phyloP scores from a whole-genome alignment of 2,888 invertebrate species.

The Hypolimnas misippus region DNA sequence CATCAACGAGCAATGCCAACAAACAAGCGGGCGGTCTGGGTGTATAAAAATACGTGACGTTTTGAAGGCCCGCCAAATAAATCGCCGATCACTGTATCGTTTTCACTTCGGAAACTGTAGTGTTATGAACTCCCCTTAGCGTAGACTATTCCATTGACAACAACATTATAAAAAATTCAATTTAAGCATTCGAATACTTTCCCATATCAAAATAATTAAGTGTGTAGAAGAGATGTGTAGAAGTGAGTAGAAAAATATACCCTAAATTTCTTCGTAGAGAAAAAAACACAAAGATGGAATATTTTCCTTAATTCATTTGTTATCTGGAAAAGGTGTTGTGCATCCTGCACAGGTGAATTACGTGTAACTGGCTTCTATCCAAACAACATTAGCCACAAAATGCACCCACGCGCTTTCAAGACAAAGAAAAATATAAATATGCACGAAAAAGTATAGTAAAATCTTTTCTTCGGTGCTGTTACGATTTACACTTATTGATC shows the following conservation, averaged over 20 bases:
- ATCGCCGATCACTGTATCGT: slow-evolving; percentile 52
- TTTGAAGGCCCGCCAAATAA: slow-evolving; percentile 72
- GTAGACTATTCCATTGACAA: not conserved
- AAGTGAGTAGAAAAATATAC: no score
- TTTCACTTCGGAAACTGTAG: slow-evolving; percentile 48
- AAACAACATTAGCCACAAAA: slow-evolving; percentile 58
- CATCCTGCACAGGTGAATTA: slow-evolving; percentile 67
- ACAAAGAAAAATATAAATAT: slow-evolving; percentile 64
- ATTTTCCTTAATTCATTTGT: not conserved
- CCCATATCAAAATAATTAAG: no score
- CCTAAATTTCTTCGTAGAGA: no score
- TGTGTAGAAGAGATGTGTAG: no score
- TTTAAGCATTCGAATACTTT: no score
- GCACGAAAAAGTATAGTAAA: slow-evolving; percentile 9
- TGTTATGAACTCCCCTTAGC: not conserved
- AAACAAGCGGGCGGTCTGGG: slow-evolving; percentile 46
- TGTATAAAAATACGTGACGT: slow-evolving; percentile 68
- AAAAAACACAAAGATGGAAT: no score
- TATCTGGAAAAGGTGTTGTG: slow-evolving; percentile 37
- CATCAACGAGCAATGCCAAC: slow-evolving; percentile 49
- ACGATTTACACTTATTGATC: slow-evolving; percentile 9
- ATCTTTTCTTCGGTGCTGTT: slow-evolving; percentile 6
- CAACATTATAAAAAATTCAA: no score
- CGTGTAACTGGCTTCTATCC: slow-evolving; percentile 72
- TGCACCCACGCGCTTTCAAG: slow-evolving; percentile 59